Conservation (phyloP, 2,888 invertebrate species). For the Tenthredo scrophulariae region DNA sequence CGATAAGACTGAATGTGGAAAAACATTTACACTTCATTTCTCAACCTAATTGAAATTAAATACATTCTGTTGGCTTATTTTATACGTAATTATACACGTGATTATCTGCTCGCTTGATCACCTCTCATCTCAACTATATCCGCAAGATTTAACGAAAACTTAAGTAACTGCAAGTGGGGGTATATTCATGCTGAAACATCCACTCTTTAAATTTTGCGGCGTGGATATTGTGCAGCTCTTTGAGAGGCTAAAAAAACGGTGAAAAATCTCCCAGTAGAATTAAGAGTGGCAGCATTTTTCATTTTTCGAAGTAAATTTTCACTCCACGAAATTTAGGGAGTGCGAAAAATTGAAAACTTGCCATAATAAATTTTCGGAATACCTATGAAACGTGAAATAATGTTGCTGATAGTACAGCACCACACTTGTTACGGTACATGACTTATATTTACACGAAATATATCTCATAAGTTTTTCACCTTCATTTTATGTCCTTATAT, state of each 20-base stretch:
- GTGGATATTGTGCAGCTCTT: no score
- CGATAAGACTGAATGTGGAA: neutral
- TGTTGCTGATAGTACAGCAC: neutral
- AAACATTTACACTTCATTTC: constrained; percentile 17
- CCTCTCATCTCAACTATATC: neutral
- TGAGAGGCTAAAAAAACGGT: no score
- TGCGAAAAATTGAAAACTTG: neutral
- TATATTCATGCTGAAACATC: neutral
- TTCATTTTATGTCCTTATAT: neutral
- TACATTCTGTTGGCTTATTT: neutral
- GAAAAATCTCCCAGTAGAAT: no score
- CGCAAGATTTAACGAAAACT: neutral
- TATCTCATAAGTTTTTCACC: neutral
- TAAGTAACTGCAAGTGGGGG: neutral
- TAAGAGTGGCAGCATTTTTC: no score
- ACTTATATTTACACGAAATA: neutral
- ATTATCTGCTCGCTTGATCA: neutral
- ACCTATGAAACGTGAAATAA: constrained; percentile 1
- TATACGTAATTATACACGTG: neutral
- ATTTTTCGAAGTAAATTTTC: no score
- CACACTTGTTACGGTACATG: constrained; percentile 7
- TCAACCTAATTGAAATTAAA: neutral
- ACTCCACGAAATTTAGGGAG: neutral
- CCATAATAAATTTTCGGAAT: neutral
- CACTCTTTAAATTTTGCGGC: neutral